Evolutionary conservation across 2,797 vertebrate genomes (phyloP).

Genomic region (Menidia menidia): DNA sequence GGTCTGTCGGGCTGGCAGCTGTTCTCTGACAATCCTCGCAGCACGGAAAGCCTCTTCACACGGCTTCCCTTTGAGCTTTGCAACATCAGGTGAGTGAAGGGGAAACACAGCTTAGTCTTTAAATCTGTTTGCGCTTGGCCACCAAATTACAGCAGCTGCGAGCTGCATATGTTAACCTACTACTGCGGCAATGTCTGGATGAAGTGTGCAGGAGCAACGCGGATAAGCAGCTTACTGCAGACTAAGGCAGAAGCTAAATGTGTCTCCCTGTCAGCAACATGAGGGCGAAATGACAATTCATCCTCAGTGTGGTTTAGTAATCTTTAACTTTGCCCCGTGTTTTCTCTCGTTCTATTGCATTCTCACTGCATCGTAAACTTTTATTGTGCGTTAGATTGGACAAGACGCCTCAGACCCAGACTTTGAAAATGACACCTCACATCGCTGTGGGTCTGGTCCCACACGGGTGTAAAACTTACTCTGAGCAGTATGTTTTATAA

Average conservation of each 20-base stretch:
- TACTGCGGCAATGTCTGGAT: not conserved
- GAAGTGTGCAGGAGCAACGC: not conserved
- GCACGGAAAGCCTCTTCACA: not conserved
- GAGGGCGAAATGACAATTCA: not conserved
- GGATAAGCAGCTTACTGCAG: constrained; percentile 3
- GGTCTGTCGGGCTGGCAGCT: constrained; percentile 43
- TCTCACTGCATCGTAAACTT: not conserved
- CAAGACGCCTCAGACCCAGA: constrained; percentile 4
- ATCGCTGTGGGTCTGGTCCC: constrained; percentile 1
- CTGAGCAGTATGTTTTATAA: not conserved
- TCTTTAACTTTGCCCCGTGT: not conserved
- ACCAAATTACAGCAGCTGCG: constrained; percentile 17
- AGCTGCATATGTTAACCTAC: not conserved
- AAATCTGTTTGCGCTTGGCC: constrained; percentile 35
- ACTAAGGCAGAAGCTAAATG: not conserved
- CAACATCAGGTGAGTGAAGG: constrained; percentile 45
- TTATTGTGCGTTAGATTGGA: not conserved
- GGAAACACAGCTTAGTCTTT: constrained; percentile 49
- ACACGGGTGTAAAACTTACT: not conserved
- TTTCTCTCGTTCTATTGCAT: not conserved
- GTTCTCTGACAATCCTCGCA: constrained; percentile 24
- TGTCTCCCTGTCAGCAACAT: not conserved
- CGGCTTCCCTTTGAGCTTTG: constrained; percentile 37
- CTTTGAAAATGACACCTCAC: not conserved
- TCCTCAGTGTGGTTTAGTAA: not conserved